phyloP scores from a whole-genome alignment of 2,888 invertebrate species.

The Caenorhabditis wallacei region DNA sequence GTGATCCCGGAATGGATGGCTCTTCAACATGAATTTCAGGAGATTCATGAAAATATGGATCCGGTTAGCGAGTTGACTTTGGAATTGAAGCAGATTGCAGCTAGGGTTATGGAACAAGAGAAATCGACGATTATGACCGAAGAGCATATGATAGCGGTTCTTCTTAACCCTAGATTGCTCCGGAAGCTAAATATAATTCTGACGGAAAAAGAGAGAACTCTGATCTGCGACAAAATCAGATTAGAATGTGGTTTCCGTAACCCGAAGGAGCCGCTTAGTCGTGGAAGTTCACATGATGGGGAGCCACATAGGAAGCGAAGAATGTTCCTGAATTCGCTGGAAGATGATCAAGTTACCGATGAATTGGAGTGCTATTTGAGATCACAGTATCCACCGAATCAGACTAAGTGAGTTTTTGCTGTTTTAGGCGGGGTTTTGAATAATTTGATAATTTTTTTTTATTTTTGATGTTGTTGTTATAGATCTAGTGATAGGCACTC shows the following conservation, averaged over 20 bases:
- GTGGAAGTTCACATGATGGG: conserved; percentile 70
- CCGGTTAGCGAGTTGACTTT: conserved; percentile 51
- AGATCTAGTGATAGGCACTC: no score
- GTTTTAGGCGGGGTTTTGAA: neutral
- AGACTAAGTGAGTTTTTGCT: conserved; percentile 63
- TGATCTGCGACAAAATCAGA: conserved; percentile 66
- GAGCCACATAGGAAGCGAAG: conserved; percentile 76
- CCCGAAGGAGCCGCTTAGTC: conserved; percentile 66
- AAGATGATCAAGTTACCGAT: conserved; percentile 77
- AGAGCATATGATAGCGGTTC: conserved; percentile 79
- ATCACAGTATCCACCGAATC: conserved; percentile 66
- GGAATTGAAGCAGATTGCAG: conserved; percentile 64
- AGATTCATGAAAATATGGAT: conserved; percentile 62
- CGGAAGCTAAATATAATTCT: conserved; percentile 70
- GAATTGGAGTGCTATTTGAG: conserved; percentile 76
- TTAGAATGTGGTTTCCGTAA: conserved; percentile 67
- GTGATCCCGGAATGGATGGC: conserved; percentile 72
- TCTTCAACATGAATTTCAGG: conserved; percentile 70
- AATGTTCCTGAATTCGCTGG: conserved; percentile 77
- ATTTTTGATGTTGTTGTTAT: no score
- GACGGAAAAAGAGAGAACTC: conserved; percentile 72
- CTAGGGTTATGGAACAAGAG: conserved; percentile 47
- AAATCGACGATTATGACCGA: conserved; percentile 65
- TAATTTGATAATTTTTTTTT: no score
- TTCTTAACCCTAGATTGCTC: conserved; percentile 76